Conservation (phyloP, 1,140 invertebrate genomes). For the Bombus difficillimus region DNA sequence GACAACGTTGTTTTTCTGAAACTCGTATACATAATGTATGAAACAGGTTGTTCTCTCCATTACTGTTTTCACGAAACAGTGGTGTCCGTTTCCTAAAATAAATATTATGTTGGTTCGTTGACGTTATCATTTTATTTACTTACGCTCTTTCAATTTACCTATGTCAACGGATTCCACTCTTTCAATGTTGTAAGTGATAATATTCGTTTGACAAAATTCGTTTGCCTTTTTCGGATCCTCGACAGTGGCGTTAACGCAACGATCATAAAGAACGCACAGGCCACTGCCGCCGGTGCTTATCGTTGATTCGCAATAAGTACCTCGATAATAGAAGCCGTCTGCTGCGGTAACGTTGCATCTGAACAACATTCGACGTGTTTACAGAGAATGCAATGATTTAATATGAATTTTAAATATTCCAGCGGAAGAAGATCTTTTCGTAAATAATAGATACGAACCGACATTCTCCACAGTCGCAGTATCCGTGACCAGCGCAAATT, state of each 20-base stretch:
- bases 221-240: conserved; percentile 51
- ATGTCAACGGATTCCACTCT: conserved; percentile 53
- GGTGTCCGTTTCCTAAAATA: conserved; percentile 59
- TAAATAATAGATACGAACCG: conserved; percentile 53
- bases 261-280: conserved; percentile 65
- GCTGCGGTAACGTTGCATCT: conserved; percentile 68
- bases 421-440: not conserved
- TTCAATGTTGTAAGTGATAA: conserved; percentile 52
- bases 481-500: conserved; percentile 69
- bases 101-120: not conserved
- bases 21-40: conserved; percentile 68
- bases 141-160: conserved; percentile 23
- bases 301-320: conserved; percentile 71
- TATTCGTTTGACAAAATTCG: conserved; percentile 61
- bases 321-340: conserved; percentile 66
- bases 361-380: not conserved
- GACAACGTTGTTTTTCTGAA: conserved; percentile 61
- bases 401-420: not conserved
- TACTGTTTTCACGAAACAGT: conserved; percentile 63
- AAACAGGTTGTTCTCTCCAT: conserved; percentile 52
- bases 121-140: not conserved
- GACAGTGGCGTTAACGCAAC: conserved; percentile 70
- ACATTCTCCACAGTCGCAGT: conserved; percentile 73
- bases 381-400: not conserved
- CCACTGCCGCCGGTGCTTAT: conserved; percentile 61